Evolutionary conservation across 1,140 invertebrate genomes (phyloP).

Genomic region (Meloidogyne exigua): DNA sequence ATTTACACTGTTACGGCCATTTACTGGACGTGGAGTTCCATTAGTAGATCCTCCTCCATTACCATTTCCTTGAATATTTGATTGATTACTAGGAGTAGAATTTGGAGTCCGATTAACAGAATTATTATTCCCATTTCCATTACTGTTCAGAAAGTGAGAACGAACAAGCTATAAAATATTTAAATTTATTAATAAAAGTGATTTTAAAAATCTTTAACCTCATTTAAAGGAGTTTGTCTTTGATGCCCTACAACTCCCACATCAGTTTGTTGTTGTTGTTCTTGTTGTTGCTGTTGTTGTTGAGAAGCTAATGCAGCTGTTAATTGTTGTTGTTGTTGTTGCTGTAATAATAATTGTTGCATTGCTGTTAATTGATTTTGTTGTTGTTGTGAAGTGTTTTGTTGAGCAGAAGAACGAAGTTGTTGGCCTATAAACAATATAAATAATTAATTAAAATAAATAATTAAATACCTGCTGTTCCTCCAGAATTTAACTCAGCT

Average conservation of each 20-base stretch:
- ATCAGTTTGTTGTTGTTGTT: constrained; percentile 14
- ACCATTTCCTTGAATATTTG: constrained; percentile 9
- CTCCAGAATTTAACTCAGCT: background rate
- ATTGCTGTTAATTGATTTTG: constrained; percentile 19
- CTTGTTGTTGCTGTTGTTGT: constrained; percentile 28
- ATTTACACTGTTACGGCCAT: constrained; percentile 6
- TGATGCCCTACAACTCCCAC: background rate
- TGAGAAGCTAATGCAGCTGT: constrained; percentile 16
- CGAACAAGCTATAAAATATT: background rate
- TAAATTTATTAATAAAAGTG: background rate
- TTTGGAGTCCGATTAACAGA: constrained; percentile 1
- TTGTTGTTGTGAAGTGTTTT: constrained; percentile 10
- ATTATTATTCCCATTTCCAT: constrained; percentile 1
- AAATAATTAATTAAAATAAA: background rate
- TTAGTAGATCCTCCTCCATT: constrained; percentile 11
- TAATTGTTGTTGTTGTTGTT: constrained; percentile 32
- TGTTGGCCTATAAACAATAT: constrained; percentile 9
- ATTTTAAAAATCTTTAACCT: background rate
- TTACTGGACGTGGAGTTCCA: constrained; percentile 17
- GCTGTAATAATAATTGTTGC: constrained; percentile 30
- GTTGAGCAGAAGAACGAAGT: background rate
- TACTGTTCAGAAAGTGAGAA: constrained; percentile 4
- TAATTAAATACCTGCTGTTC: background rate
- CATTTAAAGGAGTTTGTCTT: background rate
- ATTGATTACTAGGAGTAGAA: background rate